A percentile compares a stretch with the other conserved stretches of the same genome.
Conservation (phyloP, 30 jellyfish, hydroid and myxozoan species). For the Cassiopea andromeda region DNA sequence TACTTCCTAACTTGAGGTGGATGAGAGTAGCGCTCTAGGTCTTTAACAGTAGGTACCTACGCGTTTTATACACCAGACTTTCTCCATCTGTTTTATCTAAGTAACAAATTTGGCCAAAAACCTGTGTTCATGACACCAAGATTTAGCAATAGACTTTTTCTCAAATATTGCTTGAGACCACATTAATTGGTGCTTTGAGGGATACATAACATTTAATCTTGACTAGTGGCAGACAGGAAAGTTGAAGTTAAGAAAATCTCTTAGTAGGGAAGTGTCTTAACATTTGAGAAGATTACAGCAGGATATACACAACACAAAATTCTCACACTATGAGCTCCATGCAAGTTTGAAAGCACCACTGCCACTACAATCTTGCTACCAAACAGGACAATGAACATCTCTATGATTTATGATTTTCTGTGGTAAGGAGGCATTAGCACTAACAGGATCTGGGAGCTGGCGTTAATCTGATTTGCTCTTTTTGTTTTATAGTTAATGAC, state of each 20-base stretch:
- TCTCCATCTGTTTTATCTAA: too few species aligned
- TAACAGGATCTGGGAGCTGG: slow-evolving; percentile 20
- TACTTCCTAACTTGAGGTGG: too few species aligned
- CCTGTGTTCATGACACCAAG: too few species aligned
- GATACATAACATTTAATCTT: too few species aligned
- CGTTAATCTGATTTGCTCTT: not conserved
- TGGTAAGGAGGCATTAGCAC: not conserved
- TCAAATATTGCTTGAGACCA: too few species aligned
- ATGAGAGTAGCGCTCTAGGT: too few species aligned
- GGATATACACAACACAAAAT: not conserved
- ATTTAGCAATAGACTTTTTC: too few species aligned
- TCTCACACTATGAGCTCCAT: not conserved
- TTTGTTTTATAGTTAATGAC: not conserved
- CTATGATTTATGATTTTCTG: not conserved
- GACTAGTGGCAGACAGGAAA: too few species aligned
- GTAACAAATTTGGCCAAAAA: too few species aligned
- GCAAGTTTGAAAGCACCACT: not conserved
- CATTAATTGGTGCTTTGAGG: too few species aligned
- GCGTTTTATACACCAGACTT: too few species aligned
- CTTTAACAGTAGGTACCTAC: too few species aligned
- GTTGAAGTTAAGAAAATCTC: not conserved
- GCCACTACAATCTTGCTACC: not conserved
- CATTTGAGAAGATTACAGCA: not conserved
- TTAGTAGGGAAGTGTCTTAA: not conserved
- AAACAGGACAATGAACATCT: not conserved